Conservation (phyloP, 2,888 invertebrate species). For the Zhuqinia jingwanae region DNA sequence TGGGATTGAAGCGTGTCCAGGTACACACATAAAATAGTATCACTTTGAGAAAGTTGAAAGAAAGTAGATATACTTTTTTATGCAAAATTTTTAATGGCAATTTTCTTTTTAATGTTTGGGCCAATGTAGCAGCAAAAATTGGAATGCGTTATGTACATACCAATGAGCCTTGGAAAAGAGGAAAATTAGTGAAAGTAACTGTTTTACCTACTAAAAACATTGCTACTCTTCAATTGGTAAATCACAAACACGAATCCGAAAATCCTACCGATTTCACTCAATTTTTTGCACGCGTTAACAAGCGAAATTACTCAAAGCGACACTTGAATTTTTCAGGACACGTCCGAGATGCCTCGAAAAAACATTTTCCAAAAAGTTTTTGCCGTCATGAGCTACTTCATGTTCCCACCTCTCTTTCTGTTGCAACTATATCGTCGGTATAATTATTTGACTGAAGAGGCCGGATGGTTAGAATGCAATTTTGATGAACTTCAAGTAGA, state of each 20-base stretch:
- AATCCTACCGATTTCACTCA: too few relatives aligned
- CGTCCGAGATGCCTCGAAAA: neutral
- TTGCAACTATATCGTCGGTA: neutral
- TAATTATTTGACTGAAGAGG: neutral
- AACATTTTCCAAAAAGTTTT: neutral
- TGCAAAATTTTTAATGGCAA: too few relatives aligned
- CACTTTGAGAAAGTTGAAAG: too few relatives aligned
- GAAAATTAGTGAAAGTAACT: neutral
- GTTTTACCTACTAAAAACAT: neutral
- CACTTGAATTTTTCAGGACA: constrained; percentile 6
- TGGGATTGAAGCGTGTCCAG: neutral
- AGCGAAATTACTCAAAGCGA: too few relatives aligned
- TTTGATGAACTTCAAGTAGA: constrained; percentile 15
- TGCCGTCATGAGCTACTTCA: neutral
- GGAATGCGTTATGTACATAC: constrained; percentile 13
- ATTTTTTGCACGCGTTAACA: too few relatives aligned
- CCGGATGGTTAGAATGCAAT: neutral
- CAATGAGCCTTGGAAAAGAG: neutral
- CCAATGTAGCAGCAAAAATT: neutral
- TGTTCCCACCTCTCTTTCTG: neutral
- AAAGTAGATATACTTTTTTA: too few relatives aligned
- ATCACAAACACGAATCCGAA: too few relatives aligned
- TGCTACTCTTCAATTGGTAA: neutral
- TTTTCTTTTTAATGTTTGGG: neutral
- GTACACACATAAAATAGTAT: too few relatives aligned